Evolutionary conservation across 2,113 vertebrate genomes (phyloP).

Genomic region (Ceratotherium simum): DNA sequence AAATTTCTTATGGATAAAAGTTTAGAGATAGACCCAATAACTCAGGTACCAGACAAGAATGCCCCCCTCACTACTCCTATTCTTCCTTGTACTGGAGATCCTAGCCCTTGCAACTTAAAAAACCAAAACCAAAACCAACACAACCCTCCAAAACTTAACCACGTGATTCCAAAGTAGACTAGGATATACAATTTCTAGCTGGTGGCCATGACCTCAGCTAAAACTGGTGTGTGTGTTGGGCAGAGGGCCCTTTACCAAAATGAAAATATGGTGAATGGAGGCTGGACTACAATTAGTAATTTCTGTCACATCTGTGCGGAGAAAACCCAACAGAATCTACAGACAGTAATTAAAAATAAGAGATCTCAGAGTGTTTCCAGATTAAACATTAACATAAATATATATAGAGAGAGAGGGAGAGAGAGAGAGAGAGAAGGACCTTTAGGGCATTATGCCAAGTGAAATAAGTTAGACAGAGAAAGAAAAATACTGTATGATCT

Average conservation of each 20-base stretch:
- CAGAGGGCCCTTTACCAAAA: neutral
- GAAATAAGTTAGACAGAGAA: neutral
- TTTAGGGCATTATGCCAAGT: neutral
- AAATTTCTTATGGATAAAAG: neutral
- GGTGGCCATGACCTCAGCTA: neutral
- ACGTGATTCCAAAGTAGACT: neutral
- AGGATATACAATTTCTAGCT: neutral
- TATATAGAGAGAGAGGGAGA: too few relatives aligned
- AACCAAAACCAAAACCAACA: neutral
- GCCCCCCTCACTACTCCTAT: neutral
- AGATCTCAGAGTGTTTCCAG: slow-evolving; percentile 11
- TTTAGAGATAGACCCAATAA: neutral
- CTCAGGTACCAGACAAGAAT: neutral
- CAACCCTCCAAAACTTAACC: neutral
- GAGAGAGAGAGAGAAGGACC: too few relatives aligned
- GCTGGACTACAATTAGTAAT: neutral
- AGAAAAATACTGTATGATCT: neutral
- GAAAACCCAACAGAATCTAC: neutral
- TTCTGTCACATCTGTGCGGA: neutral
- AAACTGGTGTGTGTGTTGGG: neutral
- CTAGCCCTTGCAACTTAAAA: neutral
- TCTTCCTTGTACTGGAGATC: neutral
- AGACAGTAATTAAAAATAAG: neutral
- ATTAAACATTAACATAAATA: neutral
- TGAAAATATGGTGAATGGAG: neutral